phyloP scores from a whole-genome alignment of 2,113 vertebrate species.

The Dasyornis broadbenti region DNA sequence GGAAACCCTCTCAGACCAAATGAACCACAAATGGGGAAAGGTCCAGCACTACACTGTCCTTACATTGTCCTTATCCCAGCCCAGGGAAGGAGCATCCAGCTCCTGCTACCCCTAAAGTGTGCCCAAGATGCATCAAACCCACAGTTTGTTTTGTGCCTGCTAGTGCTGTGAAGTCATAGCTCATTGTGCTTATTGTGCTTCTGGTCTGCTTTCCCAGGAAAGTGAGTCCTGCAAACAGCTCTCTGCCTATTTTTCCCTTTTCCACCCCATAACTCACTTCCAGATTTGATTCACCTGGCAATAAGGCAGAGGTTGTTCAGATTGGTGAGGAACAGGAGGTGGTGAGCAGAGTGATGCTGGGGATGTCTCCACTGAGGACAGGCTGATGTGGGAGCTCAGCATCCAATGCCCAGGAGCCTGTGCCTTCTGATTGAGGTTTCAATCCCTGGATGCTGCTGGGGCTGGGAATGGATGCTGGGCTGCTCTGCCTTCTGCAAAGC shows the following conservation, averaged over 20 bases:
- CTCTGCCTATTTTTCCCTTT: not conserved
- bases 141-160: not conserved
- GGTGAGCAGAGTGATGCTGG: not conserved
- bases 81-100: not conserved
- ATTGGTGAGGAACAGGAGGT: not conserved
- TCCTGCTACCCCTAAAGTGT: not conserved
- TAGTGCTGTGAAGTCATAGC: not conserved
- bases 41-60: not conserved
- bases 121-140: not conserved
- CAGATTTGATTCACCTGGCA: not conserved
- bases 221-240: not conserved
- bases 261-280: not conserved
- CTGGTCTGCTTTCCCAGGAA: not conserved
- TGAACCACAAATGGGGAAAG: not conserved
- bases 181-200: not conserved
- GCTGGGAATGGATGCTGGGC: not conserved
- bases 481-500: not conserved
- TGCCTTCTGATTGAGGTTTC: rapidly evolving
- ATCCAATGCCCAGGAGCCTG: rapidly evolving
- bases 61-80: too few species aligned
- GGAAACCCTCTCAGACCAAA: not conserved
- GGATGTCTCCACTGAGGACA: not conserved
- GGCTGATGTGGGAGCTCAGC: not conserved
- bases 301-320: not conserved
- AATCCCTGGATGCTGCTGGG: not conserved